Evolutionary conservation across 2,113 vertebrate species (phyloP), one percentile per base, ranked within the genome.

Genomic region (Pardalotus punctatus): DNA sequence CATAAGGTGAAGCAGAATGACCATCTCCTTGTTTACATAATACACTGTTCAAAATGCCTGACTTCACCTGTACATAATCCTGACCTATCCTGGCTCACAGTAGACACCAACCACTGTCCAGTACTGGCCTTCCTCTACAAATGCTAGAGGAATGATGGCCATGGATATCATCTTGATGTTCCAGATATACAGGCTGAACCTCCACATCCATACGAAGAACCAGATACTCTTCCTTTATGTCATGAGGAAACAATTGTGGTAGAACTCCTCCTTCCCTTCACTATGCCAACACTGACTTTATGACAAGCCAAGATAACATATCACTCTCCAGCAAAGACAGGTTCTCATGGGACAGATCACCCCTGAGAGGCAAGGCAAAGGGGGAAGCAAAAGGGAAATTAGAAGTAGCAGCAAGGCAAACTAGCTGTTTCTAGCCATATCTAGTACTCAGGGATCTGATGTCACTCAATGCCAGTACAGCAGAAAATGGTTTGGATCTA

Each of bases 311-410:
- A 95, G 95, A 88, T 92, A 94, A 70, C 19, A 1, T 73, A 95
- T 43, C 86, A 73, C 90, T 70, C 79, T 93, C 76, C 72, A 83
- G 54, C 38, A 85, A 54, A 88, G 60, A 54, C 38, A 83, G 27
- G 67, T 90, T 95, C 88, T 88, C 79, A 82, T 88, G 90, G 61
- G 57, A 91, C 65, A 82, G 51, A 94, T 89, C 14, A 83, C n/a
- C 29, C 25, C 60, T 51, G 40, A 93, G 50, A 92, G 11, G 42
- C 20, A 85, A 69, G 50, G 24, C 51, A 19, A 90, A 94, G 45
- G 40, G 58, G 62, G 56, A 94, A 93, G 53, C 74, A 80, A 92
- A 88, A 73, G 33, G 28, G 77, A 91, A 94, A 96, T 91, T 8
- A 89, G 14, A 90, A 81, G 16, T 25, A 79, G 45, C 45, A 94